Percentiles rank a stretch among this genome's conserved stretches.
Conservation (phyloP, 2,888 invertebrate species). For the Eurois occulta region DNA sequence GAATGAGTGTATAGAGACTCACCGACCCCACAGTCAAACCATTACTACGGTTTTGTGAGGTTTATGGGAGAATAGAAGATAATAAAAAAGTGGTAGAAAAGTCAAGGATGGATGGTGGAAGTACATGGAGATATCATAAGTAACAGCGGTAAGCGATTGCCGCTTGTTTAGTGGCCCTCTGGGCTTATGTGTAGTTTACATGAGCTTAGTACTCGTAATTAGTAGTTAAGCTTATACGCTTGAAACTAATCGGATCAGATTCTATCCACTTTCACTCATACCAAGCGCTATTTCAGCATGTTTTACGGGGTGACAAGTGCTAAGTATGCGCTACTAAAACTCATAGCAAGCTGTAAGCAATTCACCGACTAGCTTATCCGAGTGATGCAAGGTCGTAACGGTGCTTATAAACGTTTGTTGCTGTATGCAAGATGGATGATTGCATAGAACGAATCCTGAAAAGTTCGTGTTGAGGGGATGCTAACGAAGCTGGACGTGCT, state of each 20-base stretch:
- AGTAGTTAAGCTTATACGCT: neutral
- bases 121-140: neutral
- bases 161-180: neutral
- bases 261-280: neutral
- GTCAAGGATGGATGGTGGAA: no score
- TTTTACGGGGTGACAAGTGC: neutral
- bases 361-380: neutral
- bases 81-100: no score
- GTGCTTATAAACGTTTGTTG: neutral
- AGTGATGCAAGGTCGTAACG: neutral
- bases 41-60: no score
- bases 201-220: neutral
- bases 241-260: neutral
- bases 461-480: neutral
- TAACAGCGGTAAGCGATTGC: neutral
- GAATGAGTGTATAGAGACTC: no score
- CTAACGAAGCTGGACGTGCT: neutral
- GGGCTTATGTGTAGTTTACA: conserved; percentile 4
- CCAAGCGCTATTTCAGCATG: neutral
- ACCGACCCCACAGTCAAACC: no score
- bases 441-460: neutral
- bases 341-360: neutral
- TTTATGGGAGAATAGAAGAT: no score
- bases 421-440: neutral
- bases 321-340: no score